phyloP scores from a whole-genome alignment of 2,113 vertebrate genomes.

The Sigmodon hispidus region DNA sequence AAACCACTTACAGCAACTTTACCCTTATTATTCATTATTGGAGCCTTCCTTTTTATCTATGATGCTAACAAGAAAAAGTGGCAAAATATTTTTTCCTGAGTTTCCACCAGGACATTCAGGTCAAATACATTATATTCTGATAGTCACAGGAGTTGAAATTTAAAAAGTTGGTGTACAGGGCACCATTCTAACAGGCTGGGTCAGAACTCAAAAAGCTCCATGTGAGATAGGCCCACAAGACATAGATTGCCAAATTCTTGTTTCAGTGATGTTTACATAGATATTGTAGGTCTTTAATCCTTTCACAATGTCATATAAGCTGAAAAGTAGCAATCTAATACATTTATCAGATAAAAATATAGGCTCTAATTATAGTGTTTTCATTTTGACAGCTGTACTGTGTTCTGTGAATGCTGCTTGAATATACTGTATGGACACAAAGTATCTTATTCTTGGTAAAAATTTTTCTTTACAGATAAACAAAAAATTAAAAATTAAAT shows the following conservation, averaged over 20 bases:
- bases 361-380: background rate
- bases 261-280: background rate
- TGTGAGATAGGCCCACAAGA: background rate
- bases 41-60: background rate
- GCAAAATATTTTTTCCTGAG: slow-evolving; percentile 15
- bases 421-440: slow-evolving; percentile 16
- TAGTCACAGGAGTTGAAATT: background rate
- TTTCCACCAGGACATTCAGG: slow-evolving; percentile 12
- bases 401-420: background rate
- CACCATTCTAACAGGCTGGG: background rate
- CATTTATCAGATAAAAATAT: background rate
- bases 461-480: slow-evolving; percentile 35
- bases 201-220: slow-evolving; percentile 33
- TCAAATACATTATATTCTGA: background rate
- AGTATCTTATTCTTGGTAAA: slow-evolving; percentile 30
- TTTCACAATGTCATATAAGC: background rate
- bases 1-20: background rate
- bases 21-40: slow-evolving; percentile 1
- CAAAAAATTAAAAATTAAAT: slow-evolving; percentile 12
- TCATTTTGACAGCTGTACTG: background rate
- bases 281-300: background rate
- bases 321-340: slow-evolving; percentile 5
- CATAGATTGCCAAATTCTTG: background rate
- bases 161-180: background rate
- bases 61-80: slow-evolving; percentile 2